Base-by-base conservation (phyloP, 2,797 vertebrate species). In the Oreochromis mossambicus region DNA sequence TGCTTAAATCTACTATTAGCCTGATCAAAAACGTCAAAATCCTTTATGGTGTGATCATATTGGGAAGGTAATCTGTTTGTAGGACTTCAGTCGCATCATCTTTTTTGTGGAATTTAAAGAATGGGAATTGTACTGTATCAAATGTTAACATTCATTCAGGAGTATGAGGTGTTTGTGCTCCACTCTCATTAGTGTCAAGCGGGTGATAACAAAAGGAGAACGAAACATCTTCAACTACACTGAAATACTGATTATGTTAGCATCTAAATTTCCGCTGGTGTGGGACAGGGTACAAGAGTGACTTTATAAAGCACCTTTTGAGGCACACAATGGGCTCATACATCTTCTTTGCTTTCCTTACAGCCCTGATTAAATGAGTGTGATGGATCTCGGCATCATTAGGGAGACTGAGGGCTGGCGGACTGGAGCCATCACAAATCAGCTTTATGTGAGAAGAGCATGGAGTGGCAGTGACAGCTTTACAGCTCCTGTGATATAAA, bases 391-490 rank as follows among this genome's bases (percentile, higher is more conserved):
- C 19, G 24, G 81, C 89, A 89, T 95, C 94, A 95, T 96, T 94
- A 95, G 90, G 58, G 88, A 91, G 91, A 94, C 90, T 85, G 90
- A 94, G 88, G 84, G 73, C 87, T 88, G 90, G 89, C 80, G 86
- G 92, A 88, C 79, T 81, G 93, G 86, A 87, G 88, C 68, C 82
- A 80, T 90, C 93, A 94, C 95, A 95, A 96, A 96, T 96, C 95
- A 95, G 90, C 91, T 95, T 96, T 94, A 95, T 94, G 93, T 89
- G 83, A 79, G 91, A 91, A 86, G 92, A 92, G 88, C 86, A 89
- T 82, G 89, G 92, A 93, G 93, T 92, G 93, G 90, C 90, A 83
- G 85, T 92, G 95, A 95, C 95, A 96, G 94, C 83, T 96, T 96
- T 94, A 95, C 91, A 86, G 91, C 93, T 89, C 77, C 89, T 79